These are phyloP conservation scores for Atta colombica DNA, from an alignment of 1,140 invertebrate species.

Conservation along the genomic window DNA sequence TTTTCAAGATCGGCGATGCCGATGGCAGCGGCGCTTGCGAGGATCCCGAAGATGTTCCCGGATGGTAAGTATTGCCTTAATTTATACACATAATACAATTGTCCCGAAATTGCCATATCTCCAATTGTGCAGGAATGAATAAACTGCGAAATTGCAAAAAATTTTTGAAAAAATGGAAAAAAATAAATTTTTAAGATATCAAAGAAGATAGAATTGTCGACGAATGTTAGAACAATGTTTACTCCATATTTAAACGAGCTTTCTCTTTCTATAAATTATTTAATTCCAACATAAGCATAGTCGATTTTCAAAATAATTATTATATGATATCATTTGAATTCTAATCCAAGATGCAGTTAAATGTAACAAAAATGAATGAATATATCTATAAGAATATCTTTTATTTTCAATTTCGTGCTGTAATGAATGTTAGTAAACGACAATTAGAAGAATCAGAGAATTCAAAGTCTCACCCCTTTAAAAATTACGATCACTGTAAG, in stretches of 20 bases:
- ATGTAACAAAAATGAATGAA: not conserved
- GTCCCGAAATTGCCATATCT: not conserved
- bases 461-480: not conserved
- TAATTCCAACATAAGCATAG: not conserved
- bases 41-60: constrained; percentile 96
- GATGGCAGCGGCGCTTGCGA: constrained; percentile 97
- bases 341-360: constrained; percentile 10
- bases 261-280: not conserved
- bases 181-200: not conserved
- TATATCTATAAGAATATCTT: not conserved
- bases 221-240: not conserved
- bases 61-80: constrained; percentile 92
- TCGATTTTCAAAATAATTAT: not conserved
- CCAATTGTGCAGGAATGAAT: not conserved
- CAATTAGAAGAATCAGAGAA: too few species aligned
- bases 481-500: not conserved
- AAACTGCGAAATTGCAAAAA: not conserved
- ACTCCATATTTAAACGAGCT: too few species aligned
- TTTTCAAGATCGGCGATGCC: constrained; percentile 96
- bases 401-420: not conserved
- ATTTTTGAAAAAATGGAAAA: not conserved
- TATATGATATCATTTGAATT: not conserved
- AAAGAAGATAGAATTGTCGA: not conserved
- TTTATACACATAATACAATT: not conserved
- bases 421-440: constrained; percentile 11